Evolutionary conservation across 2,888 invertebrate genomes (phyloP).

Genomic region (Drosophila subquinaria): DNA sequence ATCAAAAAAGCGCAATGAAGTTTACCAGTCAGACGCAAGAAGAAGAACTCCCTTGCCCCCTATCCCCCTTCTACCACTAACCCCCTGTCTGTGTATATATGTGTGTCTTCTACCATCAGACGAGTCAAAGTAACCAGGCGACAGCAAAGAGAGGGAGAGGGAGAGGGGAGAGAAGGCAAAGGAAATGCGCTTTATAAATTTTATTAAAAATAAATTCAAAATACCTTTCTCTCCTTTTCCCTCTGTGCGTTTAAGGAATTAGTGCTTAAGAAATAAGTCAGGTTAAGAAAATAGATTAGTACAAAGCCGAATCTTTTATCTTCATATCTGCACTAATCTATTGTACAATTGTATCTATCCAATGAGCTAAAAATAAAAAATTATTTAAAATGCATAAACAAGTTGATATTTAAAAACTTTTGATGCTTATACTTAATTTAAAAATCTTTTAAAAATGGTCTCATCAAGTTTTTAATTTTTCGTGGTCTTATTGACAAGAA

Average conservation of each 20-base stretch:
- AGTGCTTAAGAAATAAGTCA: neutral
- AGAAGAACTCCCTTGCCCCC: neutral
- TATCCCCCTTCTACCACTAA: neutral
- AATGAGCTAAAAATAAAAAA: too few relatives aligned
- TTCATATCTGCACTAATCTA: too few relatives aligned
- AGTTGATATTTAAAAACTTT: too few relatives aligned
- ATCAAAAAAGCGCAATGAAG: slow-evolving; percentile 62
- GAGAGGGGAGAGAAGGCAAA: slow-evolving; percentile 3
- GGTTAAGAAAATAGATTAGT: neutral
- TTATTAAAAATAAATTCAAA: slow-evolving; percentile 46
- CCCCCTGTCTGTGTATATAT: neutral
- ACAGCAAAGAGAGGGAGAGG: neutral
- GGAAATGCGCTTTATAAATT: slow-evolving; percentile 59
- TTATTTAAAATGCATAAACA: too few relatives aligned
- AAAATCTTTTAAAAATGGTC: too few relatives aligned
- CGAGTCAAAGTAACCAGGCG: slow-evolving; percentile 28
- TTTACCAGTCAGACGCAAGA: slow-evolving; percentile 29
- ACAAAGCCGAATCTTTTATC: neutral
- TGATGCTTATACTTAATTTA: too few relatives aligned
- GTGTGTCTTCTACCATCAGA: slow-evolving; percentile 3
- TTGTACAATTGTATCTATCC: too few relatives aligned
- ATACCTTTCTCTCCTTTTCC: neutral
- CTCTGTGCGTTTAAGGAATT: neutral
- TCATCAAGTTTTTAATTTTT: too few relatives aligned
- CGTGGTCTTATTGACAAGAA: too few relatives aligned